Base-by-base conservation (phyloP, 1,140 invertebrate genomes). In the Leptestheria dahalacensis region DNA sequence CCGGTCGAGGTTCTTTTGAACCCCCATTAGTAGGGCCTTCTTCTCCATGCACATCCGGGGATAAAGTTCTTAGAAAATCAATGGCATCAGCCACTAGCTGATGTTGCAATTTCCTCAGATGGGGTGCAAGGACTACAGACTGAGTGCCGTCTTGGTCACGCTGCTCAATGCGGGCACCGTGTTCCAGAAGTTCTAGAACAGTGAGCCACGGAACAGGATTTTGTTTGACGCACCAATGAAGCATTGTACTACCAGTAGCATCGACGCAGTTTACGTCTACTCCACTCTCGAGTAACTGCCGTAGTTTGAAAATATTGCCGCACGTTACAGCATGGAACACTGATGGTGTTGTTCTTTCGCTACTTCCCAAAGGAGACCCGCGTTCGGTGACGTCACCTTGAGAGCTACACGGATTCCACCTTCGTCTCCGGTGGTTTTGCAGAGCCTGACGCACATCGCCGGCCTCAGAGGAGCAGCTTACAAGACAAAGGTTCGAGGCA, bases 181-280 rank as follows among this genome's bases (percentile, higher is more conserved):
- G 69, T 64, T 77, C 74, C 57, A 80, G 64, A 54, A 81, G 68
- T 60, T 75, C 68, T 18, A 74, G 67, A 21, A 78, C 72, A 61
- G 75, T 76, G 48, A 78, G 73, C 71, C 73, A 73, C 20, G 74
- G 73, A 21, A 77, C 72, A 48, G 69, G 70, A 12, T 73, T 69
- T 64, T 76, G 74, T 54, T 73, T 72, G 18, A 75, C 72, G 29
- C 74, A 75, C 28, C 80, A 64, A 65, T 80, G 79, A 1, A 80
- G 70, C 0, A 78, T 77, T 3, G 78, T 78, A 65, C 76, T 77
- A 15, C 78, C 78, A 33, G 75, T 66, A 4, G 63, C 62, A 62
- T 81, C 79, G n/a, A 64, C 64, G 21, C 65, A 55, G 57, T 71
- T 71, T 4, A 70, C 65, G 11, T 66, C 60, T 12, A 71, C 71